Evolutionary conservation across 2,888 invertebrate species (phyloP), one percentile per base, ranked within the genome.

Genomic region (Pristionchus maxplancki): DNA sequence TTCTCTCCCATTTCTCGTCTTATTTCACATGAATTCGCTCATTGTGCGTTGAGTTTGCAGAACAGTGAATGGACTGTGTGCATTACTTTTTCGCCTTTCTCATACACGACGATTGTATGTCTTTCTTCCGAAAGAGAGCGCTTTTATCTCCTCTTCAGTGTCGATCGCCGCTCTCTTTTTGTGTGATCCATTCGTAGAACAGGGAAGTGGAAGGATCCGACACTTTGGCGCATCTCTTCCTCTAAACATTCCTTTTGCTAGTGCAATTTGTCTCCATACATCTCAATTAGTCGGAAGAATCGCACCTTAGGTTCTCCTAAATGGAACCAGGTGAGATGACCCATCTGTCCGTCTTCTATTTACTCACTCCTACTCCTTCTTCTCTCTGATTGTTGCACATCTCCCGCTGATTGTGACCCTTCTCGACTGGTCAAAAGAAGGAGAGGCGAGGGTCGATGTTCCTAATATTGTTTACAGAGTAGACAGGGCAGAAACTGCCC

Each of bases 391-490:
- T 44, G 78, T 78, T 78, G 78, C 67, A 67, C 78, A 48, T 48
- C 78, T 78, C 78, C 78, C 78, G 44, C 74, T 78, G 78, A 78
- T 78, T 78, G 78, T 78, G 78, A 78, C 78, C 78, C 78, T 78
- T 78, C 78, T 78, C 78, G 78, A 78, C 78, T 78, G 78, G 78
- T 34, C 78, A 78, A 48, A 78, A 78, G 78, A 37, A 24, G 67
- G 15, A 62, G 64, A 31, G 64, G 15, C 8, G 15, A 31, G 64
- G 31, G 15, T 15, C 15, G 78, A 78, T 78, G 78, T 78, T 78
- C 78, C 78, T 78, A 78, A 78, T 78, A 78, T 78, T 78, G 78
- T 78, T 78, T 78, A 78, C 78, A 78, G 78, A 78, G 78, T 44
- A 71, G 67, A 28, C 5, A 40, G 24, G 78, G 44, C 44, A n/a